A percentile compares a stretch with the other conserved stretches of the same genome.
These are phyloP conservation scores for Dendrolimus kikuchii DNA, from an alignment of 1,140 invertebrate species.

Conservation along the genomic window DNA sequence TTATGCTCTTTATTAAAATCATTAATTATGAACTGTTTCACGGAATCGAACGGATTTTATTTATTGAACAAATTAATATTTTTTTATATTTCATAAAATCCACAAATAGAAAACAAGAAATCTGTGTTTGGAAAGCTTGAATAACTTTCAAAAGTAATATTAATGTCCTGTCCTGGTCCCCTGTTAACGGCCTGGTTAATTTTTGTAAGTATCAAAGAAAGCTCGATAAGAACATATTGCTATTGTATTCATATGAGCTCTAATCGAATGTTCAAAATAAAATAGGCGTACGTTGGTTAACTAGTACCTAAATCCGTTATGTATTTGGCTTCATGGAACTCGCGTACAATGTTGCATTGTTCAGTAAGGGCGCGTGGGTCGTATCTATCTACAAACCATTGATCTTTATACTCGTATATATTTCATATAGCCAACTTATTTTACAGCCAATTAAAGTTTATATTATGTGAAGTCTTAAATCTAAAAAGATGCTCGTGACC, in stretches of 20 bases:
- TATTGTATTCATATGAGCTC: conserved; percentile 49
- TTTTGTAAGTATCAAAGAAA: conserved; percentile 23
- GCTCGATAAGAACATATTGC: conserved; percentile 26
- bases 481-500: conserved; percentile 6
- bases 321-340: conserved; percentile 29
- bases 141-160: too few relatives aligned
- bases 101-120: too few relatives aligned
- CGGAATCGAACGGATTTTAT: conserved; percentile 13
- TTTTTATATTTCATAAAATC: too few relatives aligned
- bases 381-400: too few relatives aligned
- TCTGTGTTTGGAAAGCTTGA: too few relatives aligned
- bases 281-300: conserved; percentile 24
- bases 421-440: neutral
- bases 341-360: conserved; percentile 47
- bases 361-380: conserved; percentile 29
- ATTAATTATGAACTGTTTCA: conserved; percentile 37
- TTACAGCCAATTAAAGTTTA: neutral
- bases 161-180: too few relatives aligned
- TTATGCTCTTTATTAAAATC: conserved; percentile 23
- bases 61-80: neutral
- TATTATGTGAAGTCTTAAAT: neutral
- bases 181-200: conserved; percentile 24
- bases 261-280: conserved; percentile 32
- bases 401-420: too few relatives aligned
- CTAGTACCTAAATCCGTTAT: conserved; percentile 26